These are phyloP conservation scores for Plutella xylostella DNA, from an alignment of 2,888 invertebrate species.

Conservation along the genomic window DNA sequence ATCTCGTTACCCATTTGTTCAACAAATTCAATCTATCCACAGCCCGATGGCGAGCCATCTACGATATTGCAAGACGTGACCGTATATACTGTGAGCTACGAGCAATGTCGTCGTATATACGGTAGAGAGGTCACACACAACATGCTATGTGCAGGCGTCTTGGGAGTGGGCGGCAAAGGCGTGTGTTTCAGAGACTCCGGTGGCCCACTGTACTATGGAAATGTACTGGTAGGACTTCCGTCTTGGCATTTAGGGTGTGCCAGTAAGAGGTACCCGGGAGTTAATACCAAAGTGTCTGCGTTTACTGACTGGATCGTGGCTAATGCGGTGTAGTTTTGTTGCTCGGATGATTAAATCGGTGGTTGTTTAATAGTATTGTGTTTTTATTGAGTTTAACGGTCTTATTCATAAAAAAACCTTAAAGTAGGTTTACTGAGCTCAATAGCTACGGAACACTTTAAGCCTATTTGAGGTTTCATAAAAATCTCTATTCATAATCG, in stretches of 20 bases:
- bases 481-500: too few species aligned
- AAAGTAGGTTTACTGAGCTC: too few species aligned
- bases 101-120: constrained; percentile 29
- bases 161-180: constrained; percentile 33
- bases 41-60: constrained; percentile 8
- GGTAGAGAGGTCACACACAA: constrained; percentile 25
- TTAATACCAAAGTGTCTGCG: constrained; percentile 50
- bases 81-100: constrained; percentile 28
- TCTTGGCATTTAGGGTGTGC: constrained; percentile 64
- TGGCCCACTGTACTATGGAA: constrained; percentile 49
- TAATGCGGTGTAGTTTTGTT: too few species aligned
- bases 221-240: constrained; percentile 48
- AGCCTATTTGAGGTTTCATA: too few species aligned
- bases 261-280: constrained; percentile 52
- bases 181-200: constrained; percentile 65
- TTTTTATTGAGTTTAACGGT: too few species aligned
- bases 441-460: too few species aligned
- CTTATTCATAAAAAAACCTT: too few species aligned
- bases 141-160: constrained; percentile 39
- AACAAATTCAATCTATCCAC: too few species aligned
- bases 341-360: too few species aligned
- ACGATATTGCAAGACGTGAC: constrained; percentile 21
- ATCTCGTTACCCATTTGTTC: too few species aligned
- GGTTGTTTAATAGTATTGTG: too few species aligned
- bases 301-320: constrained; percentile 34